Base-by-base conservation (phyloP, 2,113 vertebrate genomes). In the Epinephelus fuscoguttatus region DNA sequence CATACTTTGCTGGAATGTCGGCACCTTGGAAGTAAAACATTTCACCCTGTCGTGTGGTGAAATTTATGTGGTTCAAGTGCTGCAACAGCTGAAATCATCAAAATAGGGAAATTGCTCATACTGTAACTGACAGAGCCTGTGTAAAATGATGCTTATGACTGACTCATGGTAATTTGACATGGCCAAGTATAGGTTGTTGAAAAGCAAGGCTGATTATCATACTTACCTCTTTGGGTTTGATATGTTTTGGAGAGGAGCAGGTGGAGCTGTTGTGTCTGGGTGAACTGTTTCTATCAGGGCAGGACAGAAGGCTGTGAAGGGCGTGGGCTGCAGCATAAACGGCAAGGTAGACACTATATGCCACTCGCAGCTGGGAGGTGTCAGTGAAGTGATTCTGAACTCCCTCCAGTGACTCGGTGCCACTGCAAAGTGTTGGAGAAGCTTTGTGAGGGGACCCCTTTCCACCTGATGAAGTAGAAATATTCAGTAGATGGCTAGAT, bases 261-360 rank as follows among this genome's bases (percentile, higher is more conserved):
- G 55, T 72, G 62, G 86, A 83, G 63, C 72, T 86, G 17, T 79
- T 84, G 33, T 55, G 83, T 66, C 55, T 50, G 30, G 83, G 45
- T 13, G 82, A 49, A 12, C 18, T 75, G 7, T 80, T 69, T 45
- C 23, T 71, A 4, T 81, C 9, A 3, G 92, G 86, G 79, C 95
- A 96, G 13, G 74, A 76, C 33, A 95, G 89, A 47, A 94, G 81
- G 52, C 86, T 93, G 80, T 96, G 95, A 47, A 96, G 87, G 37
- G 94, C 92, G 21, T 96, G 89, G 37, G 96, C 96, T 55, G 90
- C 92, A 50, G 94, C 94, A 60, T 96, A 95, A 86, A 95, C 94
- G 60, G 96, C 95, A 37, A 95, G 86, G 62, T 96, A 96, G 15
- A 95, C 92, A 33, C 95, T 96, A 84, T 96, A 95, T 8, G 94